A percentile compares a stretch with the other conserved stretches of the same genome.
These are phyloP conservation scores for Epizoanthus stellaris DNA, from an alignment of 92 coral and sea anemone species.

Conservation along the genomic window DNA sequence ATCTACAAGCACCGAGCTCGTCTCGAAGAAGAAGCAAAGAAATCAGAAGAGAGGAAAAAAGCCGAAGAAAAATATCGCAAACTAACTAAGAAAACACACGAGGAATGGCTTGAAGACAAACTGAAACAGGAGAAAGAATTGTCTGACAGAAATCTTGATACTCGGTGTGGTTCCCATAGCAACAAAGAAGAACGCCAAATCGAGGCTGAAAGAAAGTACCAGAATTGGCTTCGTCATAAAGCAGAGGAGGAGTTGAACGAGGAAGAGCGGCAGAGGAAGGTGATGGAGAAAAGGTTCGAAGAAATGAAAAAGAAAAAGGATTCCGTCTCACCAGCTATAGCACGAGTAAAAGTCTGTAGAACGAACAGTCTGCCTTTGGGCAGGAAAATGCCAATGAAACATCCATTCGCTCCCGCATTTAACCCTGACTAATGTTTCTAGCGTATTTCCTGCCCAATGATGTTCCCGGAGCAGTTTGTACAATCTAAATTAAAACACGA, in stretches of 20 bases:
- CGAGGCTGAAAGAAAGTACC: constrained; percentile 24
- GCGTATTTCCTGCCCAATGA: too few relatives aligned
- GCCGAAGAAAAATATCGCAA: constrained; percentile 10
- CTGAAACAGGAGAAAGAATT: constrained; percentile 9
- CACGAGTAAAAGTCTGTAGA: constrained; percentile 16
- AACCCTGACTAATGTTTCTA: neutral
- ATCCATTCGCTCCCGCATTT: neutral
- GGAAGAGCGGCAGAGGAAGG: constrained; percentile 31
- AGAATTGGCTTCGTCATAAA: constrained; percentile 24
- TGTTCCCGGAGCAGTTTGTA: too few relatives aligned
- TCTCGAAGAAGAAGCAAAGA: constrained; percentile 34
- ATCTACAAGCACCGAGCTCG: constrained; percentile 6
- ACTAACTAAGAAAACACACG: constrained; percentile 30
- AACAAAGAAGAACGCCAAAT: constrained; percentile 28
- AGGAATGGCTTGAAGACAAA: constrained; percentile 43
- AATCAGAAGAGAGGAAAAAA: constrained; percentile 22
- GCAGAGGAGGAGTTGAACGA: constrained; percentile 38
- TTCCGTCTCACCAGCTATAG: neutral
- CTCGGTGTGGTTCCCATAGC: neutral
- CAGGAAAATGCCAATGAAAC: neutral
- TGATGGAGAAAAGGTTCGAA: constrained; percentile 36
- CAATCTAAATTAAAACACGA: too few relatives aligned
- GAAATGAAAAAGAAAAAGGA: constrained; percentile 37
- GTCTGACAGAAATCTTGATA: constrained; percentile 4
- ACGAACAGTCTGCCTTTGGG: constrained; percentile 23